These are phyloP conservation scores for Bothrops jararaca DNA, from an alignment of 2,113 vertebrate species.

Conservation along the genomic window DNA sequence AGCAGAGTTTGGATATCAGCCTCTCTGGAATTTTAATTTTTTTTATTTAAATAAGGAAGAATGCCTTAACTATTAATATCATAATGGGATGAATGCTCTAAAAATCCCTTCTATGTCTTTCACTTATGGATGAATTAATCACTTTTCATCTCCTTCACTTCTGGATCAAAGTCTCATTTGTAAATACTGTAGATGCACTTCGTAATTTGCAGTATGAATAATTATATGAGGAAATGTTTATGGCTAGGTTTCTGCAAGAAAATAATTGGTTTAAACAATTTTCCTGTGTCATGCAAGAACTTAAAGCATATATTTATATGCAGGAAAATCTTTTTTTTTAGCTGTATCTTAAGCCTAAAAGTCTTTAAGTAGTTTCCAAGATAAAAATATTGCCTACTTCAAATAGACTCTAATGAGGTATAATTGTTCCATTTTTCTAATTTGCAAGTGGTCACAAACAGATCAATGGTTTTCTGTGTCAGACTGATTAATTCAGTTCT, in stretches of 20 bases:
- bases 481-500: not conserved
- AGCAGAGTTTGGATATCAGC: not conserved
- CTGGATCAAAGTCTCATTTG: not conserved
- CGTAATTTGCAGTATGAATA: not conserved
- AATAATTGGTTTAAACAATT: not conserved
- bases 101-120: not conserved
- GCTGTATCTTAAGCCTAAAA: conserved; percentile 30
- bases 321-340: conserved; percentile 36
- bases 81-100: not conserved
- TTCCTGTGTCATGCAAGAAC: not conserved
- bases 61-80: not conserved
- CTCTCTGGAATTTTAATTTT: not conserved
- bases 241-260: not conserved
- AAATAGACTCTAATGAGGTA: conserved; percentile 29
- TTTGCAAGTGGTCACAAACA: conserved; percentile 7
- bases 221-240: not conserved
- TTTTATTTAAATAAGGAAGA: not conserved
- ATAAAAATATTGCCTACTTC: conserved; percentile 24
- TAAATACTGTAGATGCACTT: not conserved
- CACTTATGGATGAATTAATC: not conserved
- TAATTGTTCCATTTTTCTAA: conserved; percentile 16
- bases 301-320: conserved; percentile 15
- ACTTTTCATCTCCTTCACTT: not conserved
- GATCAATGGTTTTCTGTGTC: conserved; percentile 16
- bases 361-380: not conserved